Conservation (phyloP, 2,113 vertebrate species). For the Sebastes schlegelii region DNA sequence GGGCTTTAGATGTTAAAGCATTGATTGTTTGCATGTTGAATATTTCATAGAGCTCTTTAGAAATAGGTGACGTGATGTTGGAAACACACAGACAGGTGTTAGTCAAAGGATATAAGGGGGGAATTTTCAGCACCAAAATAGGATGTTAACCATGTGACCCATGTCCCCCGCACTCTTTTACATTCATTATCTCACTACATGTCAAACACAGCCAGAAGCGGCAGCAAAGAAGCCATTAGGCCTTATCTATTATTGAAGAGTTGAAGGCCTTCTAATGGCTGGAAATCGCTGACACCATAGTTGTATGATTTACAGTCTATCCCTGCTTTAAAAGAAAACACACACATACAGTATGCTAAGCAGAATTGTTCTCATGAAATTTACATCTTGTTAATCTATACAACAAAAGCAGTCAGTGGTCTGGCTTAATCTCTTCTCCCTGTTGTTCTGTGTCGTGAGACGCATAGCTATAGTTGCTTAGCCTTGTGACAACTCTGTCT, state of each 20-base stretch:
- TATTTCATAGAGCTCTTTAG: slow-evolving; percentile 19
- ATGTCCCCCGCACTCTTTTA: slow-evolving; percentile 59
- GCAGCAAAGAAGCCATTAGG: slow-evolving; percentile 77
- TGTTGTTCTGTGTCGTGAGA: slow-evolving; percentile 40
- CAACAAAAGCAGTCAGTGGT: slow-evolving; percentile 31
- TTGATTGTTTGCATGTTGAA: slow-evolving; percentile 11
- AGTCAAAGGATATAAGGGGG: slow-evolving; percentile 1
- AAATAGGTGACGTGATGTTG: neutral
- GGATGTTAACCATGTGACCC: slow-evolving; percentile 60
- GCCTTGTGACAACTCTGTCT: slow-evolving; percentile 29
- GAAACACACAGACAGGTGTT: slow-evolving; percentile 37
- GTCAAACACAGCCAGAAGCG: slow-evolving; percentile 73
- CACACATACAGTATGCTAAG: neutral
- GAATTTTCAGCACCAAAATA: slow-evolving; percentile 51
- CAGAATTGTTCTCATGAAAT: slow-evolving; percentile 30
- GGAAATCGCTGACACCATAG: slow-evolving; percentile 73
- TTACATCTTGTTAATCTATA: slow-evolving; percentile 26
- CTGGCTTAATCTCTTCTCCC: slow-evolving; percentile 28
- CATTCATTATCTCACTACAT: slow-evolving; percentile 73
- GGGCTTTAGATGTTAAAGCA: neutral
- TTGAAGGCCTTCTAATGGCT: slow-evolving; percentile 71
- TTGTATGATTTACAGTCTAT: slow-evolving; percentile 57
- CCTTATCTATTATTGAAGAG: slow-evolving; percentile 84
- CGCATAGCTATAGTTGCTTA: slow-evolving; percentile 26
- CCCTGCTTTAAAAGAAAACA: slow-evolving; percentile 47